Conservation (phyloP, 2,797 vertebrate genomes). For the Fistularia tabacaria region DNA sequence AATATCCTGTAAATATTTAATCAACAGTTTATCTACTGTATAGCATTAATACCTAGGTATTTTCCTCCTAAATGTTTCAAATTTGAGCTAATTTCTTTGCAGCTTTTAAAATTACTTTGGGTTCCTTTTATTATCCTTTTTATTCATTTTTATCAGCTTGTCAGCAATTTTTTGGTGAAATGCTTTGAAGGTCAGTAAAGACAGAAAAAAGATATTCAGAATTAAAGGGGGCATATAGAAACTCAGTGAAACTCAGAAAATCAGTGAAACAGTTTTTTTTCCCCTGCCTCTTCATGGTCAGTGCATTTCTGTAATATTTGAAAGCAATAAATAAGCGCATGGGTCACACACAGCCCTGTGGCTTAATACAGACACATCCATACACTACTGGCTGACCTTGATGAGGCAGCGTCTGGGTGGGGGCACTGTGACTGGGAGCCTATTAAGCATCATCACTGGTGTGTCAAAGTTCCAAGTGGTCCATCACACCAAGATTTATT, state of each 20-base stretch:
- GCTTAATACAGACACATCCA: constrained; percentile 10
- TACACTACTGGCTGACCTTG: constrained; percentile 28
- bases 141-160: no score
- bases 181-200: no score
- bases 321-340: constrained; percentile 1
- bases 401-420: constrained; percentile 26
- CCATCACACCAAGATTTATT: constrained; percentile 4
- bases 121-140: no score
- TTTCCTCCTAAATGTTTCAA: no score
- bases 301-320: background rate
- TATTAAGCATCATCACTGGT: constrained; percentile 21
- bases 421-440: constrained; percentile 15
- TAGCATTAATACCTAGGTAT: no score
- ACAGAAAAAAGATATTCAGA: background rate
- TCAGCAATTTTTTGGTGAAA: no score
- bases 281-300: background rate
- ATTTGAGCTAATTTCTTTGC: no score
- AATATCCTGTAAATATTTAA: no score
- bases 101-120: no score
- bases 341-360: background rate
- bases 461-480: constrained; percentile 19
- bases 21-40: no score
- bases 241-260: no score
- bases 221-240: no score
- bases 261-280: background rate